Base-by-base conservation (phyloP, 2,888 invertebrate genomes). In the Byasa hedistus region DNA sequence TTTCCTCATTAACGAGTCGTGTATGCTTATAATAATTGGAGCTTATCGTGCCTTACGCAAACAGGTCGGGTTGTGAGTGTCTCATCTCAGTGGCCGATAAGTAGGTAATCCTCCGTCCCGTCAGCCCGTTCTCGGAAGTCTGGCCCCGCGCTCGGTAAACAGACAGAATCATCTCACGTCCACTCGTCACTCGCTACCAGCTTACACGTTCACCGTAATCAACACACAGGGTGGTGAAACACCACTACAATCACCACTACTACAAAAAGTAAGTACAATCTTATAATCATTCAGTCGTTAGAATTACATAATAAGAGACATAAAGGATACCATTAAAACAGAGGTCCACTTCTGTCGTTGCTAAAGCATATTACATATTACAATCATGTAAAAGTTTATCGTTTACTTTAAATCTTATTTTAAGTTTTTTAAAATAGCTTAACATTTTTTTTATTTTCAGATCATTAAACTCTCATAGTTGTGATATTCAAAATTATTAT, bases 131-230 rank as follows among this genome's bases (percentile, higher is more conserved):
- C 87, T 81, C 72, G 79, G 88, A 87, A 87, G 78, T 68, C 70
- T 64, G 44, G 69, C 57, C 69, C 67, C 70, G 69, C 76, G 72
- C 75, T 74, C 70, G 66, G 81, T 79, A 89, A 89, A 87, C 89
- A 91, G 89, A 91, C 87, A 89, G 77, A 86, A 81, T 81, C 84
- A 75, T 81, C 82, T 84, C 87, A 86, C 89, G 87, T 85, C 82
- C 81, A 82, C 81, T 81, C 79, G 76, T 79, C 83, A 83, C 83
- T 84, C 75, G 91, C 91, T 90, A 90, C 91, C 86, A 84, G 82
- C 87, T 91, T 90, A 90, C 90, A 89, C 90, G 80, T 83, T 82
- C 81, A 84, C 82, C 79, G 83, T 84, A 83, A 83, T 80, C 72
- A 65, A 68, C 22, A n/a, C 10, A 23, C 36, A 39, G 62, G 59